A percentile compares a stretch with the other conserved stretches of the same genome.
These are phyloP conservation scores for Morbakka virulenta DNA, from an alignment of 30 jellyfish, hydroid and myxozoan species.

Conservation along the genomic window DNA sequence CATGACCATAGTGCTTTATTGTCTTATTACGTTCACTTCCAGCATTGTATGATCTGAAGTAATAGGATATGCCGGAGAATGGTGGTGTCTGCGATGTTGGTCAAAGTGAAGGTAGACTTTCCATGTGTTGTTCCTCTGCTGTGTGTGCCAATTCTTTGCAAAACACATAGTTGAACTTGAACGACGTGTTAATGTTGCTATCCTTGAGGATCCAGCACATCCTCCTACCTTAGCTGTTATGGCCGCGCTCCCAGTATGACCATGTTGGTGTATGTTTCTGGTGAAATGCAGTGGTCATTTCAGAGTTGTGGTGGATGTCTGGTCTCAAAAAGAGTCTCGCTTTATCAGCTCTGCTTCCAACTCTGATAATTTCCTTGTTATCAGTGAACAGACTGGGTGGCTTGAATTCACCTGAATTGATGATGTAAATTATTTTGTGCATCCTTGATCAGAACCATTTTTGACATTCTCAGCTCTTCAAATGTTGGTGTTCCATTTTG, in stretches of 20 bases:
- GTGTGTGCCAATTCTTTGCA: conserved; percentile 60
- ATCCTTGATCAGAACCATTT: conserved; percentile 30
- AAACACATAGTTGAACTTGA: conserved; percentile 42
- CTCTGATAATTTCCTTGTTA: conserved; percentile 52
- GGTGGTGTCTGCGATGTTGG: conserved; percentile 62
- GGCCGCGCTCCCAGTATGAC: conserved; percentile 55
- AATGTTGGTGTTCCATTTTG: conserved; percentile 40
- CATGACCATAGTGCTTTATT: conserved; percentile 42
- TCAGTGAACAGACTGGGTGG: conserved; percentile 45
- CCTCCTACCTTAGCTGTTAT: conserved; percentile 50
- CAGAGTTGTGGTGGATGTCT: conserved; percentile 53
- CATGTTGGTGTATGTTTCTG: conserved; percentile 36
- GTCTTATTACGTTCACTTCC: conserved; percentile 46
- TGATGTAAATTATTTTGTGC: conserved; percentile 46
- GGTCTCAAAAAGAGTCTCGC: conserved; percentile 36
- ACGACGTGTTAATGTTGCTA: conserved; percentile 41
- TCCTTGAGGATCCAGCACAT: conserved; percentile 47
- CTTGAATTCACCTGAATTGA: conserved; percentile 43
- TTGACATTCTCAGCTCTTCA: conserved; percentile 30
- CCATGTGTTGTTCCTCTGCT: conserved; percentile 65
- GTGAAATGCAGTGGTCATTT: conserved; percentile 45
- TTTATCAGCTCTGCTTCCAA: conserved; percentile 49
- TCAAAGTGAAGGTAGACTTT: conserved; percentile 40
- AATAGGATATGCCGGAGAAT: conserved; percentile 53
- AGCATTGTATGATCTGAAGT: conserved; percentile 55